These are phyloP conservation scores for Desoria tigrina DNA, from an alignment of 2,888 invertebrate genomes.

Conservation along the genomic window DNA sequence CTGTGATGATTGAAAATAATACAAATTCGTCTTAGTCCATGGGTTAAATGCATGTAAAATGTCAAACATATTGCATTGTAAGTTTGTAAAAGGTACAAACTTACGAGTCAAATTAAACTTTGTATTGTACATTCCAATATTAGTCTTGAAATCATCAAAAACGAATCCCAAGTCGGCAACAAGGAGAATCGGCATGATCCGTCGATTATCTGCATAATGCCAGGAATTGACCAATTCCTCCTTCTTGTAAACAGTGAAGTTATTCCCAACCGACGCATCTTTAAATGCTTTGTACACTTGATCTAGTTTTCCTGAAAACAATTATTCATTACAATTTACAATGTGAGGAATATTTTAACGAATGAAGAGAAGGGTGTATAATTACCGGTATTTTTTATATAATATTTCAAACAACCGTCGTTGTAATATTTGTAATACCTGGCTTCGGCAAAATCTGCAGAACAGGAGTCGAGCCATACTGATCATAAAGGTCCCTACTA, in stretches of 20 bases:
- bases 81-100: slow-evolving; percentile 22
- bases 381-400: too few species aligned
- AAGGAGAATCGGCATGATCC: slow-evolving; percentile 66
- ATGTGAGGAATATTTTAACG: too few species aligned
- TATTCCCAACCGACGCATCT: slow-evolving; percentile 57
- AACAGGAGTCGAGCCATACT: slow-evolving; percentile 63
- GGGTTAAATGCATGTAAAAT: too few species aligned
- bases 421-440: slow-evolving; percentile 58
- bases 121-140: slow-evolving; percentile 58
- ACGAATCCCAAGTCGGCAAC: slow-evolving; percentile 66
- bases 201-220: slow-evolving; percentile 65
- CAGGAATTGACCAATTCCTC: slow-evolving; percentile 64
- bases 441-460: slow-evolving; percentile 64
- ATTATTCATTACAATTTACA: not conserved
- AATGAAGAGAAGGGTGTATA: too few species aligned
- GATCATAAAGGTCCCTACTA: slow-evolving; percentile 59
- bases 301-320: slow-evolving; percentile 53
- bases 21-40: slow-evolving; percentile 22
- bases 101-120: slow-evolving; percentile 60
- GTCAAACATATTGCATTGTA: too few species aligned
- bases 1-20: slow-evolving; percentile 55
- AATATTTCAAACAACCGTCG: too few species aligned
- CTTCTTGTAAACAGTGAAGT: slow-evolving; percentile 65
- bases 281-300: slow-evolving; percentile 60
- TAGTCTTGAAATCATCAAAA: slow-evolving; percentile 62